A percentile compares a stretch with the other conserved stretches of the same genome.
Conservation (phyloP, 2,113 vertebrate species). For the Vimba vimba region DNA sequence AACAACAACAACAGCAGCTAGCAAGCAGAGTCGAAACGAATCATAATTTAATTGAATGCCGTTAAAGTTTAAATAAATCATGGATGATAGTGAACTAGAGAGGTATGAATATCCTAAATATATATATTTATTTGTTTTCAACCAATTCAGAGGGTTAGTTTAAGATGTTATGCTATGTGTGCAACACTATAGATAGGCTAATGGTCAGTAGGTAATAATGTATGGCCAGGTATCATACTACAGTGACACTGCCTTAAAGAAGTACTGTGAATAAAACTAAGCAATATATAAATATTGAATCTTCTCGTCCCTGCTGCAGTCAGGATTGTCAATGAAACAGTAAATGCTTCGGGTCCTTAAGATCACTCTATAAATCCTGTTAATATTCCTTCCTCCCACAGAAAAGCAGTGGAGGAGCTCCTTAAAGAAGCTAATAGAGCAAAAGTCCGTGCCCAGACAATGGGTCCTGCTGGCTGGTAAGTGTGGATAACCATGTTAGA, state of each 20-base stretch:
- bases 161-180: not conserved
- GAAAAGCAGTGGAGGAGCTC: slow-evolving; percentile 94
- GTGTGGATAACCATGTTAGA: slow-evolving; percentile 50
- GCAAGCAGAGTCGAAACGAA: not conserved
- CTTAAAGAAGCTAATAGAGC: slow-evolving; percentile 92
- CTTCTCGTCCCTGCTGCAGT: not conserved
- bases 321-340: not conserved
- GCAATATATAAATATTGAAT: not conserved
- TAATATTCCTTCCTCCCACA: slow-evolving; percentile 59
- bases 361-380: not conserved
- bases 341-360: not conserved
- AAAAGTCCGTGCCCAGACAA: slow-evolving; percentile 92
- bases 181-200: not conserved
- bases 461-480: slow-evolving; percentile 97
- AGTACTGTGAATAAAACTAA: not conserved
- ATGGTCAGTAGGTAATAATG: not conserved
- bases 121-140: not conserved
- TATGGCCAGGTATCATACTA: not conserved
- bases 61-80: slow-evolving; percentile 17
- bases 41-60: not conserved
- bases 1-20: not conserved
- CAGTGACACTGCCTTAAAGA: not conserved
- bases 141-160: not conserved
- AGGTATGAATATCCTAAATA: slow-evolving; percentile 61
- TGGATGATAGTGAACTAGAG: slow-evolving; percentile 75